Conservation (phyloP, 2,888 invertebrate species). For the Spisula solida region DNA sequence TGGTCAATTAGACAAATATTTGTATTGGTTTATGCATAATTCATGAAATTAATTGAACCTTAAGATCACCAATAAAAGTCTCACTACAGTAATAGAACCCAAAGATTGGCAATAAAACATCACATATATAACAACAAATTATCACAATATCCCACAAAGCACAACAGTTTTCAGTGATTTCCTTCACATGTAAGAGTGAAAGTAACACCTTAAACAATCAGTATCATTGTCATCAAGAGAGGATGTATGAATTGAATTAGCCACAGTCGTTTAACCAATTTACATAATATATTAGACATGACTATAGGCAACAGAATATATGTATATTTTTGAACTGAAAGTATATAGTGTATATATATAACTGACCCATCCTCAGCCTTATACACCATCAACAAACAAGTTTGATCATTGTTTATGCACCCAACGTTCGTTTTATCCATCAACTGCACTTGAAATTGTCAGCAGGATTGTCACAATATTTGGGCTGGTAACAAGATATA, state of each 20-base stretch:
- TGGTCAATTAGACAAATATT: conserved; percentile 5
- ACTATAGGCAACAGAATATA: not conserved
- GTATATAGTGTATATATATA: not conserved
- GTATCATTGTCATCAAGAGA: not conserved
- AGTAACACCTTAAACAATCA: not conserved
- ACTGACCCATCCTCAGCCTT: not conserved
- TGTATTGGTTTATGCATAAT: not conserved
- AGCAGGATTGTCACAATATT: too few relatives aligned
- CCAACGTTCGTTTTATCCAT: not conserved
- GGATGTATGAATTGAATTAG: not conserved
- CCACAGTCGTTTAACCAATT: not conserved
- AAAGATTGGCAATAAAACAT: not conserved
- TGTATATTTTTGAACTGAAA: not conserved
- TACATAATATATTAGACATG: conserved; percentile 17
- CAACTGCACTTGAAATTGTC: not conserved
- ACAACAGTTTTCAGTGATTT: not conserved
- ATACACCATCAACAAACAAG: not conserved
- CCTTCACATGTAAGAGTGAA: not conserved
- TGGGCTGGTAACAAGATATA: too few relatives aligned
- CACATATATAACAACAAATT: not conserved
- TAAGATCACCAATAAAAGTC: not conserved
- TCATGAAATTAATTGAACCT: not conserved
- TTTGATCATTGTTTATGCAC: not conserved
- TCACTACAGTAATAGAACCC: not conserved
- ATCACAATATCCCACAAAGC: not conserved